These are phyloP conservation scores for Halichoeres trimaculatus DNA, from an alignment of 2,113 vertebrate species.

Conservation along the genomic window DNA sequence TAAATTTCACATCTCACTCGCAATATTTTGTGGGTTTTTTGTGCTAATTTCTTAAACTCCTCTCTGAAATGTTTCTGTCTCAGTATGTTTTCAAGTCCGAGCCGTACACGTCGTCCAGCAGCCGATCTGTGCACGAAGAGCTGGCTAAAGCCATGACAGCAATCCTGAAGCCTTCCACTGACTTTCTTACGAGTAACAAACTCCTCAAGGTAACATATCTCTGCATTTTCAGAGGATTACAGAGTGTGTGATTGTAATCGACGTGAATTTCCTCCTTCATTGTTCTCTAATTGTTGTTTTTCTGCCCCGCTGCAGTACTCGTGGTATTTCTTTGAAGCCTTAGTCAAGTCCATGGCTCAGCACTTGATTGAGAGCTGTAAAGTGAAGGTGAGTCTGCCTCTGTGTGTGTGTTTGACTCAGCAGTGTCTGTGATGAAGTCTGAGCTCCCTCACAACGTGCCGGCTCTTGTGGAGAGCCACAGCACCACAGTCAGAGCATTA, in stretches of 20 bases:
- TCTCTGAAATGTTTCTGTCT: constrained; percentile 33
- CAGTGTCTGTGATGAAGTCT: constrained; percentile 20
- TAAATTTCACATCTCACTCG: constrained; percentile 52
- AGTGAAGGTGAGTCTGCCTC: constrained; percentile 86
- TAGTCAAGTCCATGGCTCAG: constrained; percentile 98
- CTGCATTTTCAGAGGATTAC: constrained; percentile 12
- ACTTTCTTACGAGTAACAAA: constrained; percentile 99
- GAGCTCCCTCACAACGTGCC: constrained; percentile 32
- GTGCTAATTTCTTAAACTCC: neutral
- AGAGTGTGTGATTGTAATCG: constrained; percentile 6
- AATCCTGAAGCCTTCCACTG: constrained; percentile 97
- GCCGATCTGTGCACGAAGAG: constrained; percentile 93
- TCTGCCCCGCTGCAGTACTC: constrained; percentile 88
- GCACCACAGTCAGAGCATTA: constrained; percentile 43
- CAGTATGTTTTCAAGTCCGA: constrained; percentile 97
- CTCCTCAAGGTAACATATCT: constrained; percentile 90
- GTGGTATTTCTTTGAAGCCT: constrained; percentile 99
- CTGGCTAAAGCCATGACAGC: constrained; percentile 96
- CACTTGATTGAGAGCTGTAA: constrained; percentile 94
- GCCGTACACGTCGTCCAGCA: constrained; percentile 86
- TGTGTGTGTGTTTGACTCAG: constrained; percentile 19
- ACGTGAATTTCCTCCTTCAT: constrained; percentile 1
- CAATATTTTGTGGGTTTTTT: neutral
- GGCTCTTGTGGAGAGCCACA: constrained; percentile 57
- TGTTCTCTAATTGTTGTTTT: constrained; percentile 44